Conservation (phyloP, 2,888 invertebrate species). For the Lathronympha strigana region DNA sequence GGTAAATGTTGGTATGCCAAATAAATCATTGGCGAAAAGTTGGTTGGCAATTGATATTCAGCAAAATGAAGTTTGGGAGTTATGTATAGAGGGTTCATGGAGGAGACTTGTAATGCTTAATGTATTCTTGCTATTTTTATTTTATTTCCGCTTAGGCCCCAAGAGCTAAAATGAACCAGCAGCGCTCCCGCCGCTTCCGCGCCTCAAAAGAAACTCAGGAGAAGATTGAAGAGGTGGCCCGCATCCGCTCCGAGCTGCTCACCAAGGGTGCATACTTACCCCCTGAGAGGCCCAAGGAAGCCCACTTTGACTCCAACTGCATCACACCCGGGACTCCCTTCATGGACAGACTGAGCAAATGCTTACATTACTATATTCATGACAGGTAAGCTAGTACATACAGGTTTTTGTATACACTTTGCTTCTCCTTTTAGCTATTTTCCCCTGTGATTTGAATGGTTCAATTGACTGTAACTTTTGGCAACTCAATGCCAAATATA, state of each 20-base stretch:
- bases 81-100: too few relatives aligned
- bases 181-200: conserved; percentile 97
- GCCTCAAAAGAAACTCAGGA: conserved; percentile 97
- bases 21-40: too few relatives aligned
- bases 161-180: conserved; percentile 99
- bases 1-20: too few relatives aligned
- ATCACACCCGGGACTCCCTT: conserved; percentile 99
- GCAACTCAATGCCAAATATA: too few relatives aligned
- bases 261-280: conserved; percentile 90
- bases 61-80: too few relatives aligned
- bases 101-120: neutral
- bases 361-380: conserved; percentile 95
- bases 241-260: conserved; percentile 89
- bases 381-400: conserved; percentile 79
- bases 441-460: too few relatives aligned
- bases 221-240: conserved; percentile 93
- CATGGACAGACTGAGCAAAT: conserved; percentile 94
- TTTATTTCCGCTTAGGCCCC: conserved; percentile 89
- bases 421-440: too few relatives aligned
- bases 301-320: conserved; percentile 99
- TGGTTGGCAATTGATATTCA: too few relatives aligned
- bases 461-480: too few relatives aligned
- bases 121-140: neutral
- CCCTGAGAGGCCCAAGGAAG: conserved; percentile 94
- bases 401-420: neutral